phyloP scores from a whole-genome alignment of 2,113 vertebrate species.

The Prochilodus magdalenae region DNA sequence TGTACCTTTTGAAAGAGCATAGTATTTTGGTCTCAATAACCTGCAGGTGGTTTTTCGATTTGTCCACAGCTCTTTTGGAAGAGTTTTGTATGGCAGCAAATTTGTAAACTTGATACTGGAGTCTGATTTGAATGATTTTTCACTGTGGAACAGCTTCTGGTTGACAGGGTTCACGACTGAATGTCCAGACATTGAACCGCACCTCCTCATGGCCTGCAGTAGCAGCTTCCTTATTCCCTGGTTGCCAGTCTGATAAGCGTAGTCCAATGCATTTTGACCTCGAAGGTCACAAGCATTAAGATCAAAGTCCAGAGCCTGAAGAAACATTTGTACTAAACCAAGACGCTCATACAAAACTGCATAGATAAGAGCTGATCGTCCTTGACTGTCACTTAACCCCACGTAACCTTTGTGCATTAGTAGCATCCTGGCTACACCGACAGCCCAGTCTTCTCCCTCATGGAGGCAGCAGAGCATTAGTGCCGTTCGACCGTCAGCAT shows the following conservation, averaged over 20 bases:
- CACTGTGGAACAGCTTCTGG: background rate
- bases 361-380: constrained; percentile 38
- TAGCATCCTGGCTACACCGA: constrained; percentile 26
- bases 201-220: constrained; percentile 15
- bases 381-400: background rate
- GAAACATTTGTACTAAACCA: constrained; percentile 31
- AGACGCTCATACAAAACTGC: constrained; percentile 29
- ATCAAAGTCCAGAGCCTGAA: constrained; percentile 41
- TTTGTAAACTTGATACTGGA: background rate
- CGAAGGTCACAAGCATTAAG: background rate
- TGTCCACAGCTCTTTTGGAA: constrained; percentile 47
- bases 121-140: background rate
- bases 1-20: too few species aligned
- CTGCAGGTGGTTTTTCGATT: constrained; percentile 42
- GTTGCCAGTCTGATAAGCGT: constrained; percentile 6
- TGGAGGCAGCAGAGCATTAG: constrained; percentile 51
- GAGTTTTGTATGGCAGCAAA: constrained; percentile 27
- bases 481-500: constrained; percentile 26
- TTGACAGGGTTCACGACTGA: background rate
- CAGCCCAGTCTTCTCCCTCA: constrained; percentile 39
- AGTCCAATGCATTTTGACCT: constrained; percentile 32
- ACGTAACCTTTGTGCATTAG: constrained; percentile 29
- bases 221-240: fast-evolving
- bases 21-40: background rate
- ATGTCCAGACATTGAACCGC: background rate